Evolutionary conservation across 2,113 vertebrate species (phyloP), one percentile per base, ranked within the genome.

Genomic region (Spheniscus mendiculus): DNA sequence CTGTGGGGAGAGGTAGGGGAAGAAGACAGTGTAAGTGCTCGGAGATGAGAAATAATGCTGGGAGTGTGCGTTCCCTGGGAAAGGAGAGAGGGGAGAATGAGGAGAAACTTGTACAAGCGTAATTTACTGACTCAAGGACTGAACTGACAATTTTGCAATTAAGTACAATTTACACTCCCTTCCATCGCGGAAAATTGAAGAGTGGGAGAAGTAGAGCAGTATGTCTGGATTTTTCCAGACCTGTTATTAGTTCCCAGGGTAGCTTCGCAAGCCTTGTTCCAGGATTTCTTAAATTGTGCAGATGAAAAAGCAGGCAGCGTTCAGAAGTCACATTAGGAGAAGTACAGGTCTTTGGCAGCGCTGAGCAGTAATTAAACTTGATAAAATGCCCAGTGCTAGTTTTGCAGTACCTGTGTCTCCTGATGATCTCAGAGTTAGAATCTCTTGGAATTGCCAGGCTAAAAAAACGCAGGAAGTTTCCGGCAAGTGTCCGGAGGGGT

Each of bases 91-190:
- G 49, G 34, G 20, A 87, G 61, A 95, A 85, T 42, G 22, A 85
- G 38, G 77, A 82, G 66, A 73, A 86, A 42, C 42, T 52, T 55
- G 53, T 69, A 50, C 69, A 94, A 94, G 47, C 26, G 0, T 62
- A 21, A 81, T 87, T 90, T 81, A 93, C 85, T 88, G 59, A 94
- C 50, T 95, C 53, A 73, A 70, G 88, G 88, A 83, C 83, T 13
- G 16, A 96, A 81, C 79, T 73, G 85, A 77, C 72, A 92, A 90
- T 97, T 92, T 95, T 89, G 40, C 74, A 96, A 89, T 97, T 96
- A 97, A 95, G 65, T 84, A 86, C 91, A 83, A 76, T 96, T 94
- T 95, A 65, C 87, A 42, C 77, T 94, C 73, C 78, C 47, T 97
- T 96, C 70, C 6, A 19, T 82, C 5, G 1, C 87, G 91, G 87